Evolutionary conservation across 2,113 vertebrate species (phyloP), one percentile per base, ranked within the genome.

Genomic region (Thermophis baileyi): DNA sequence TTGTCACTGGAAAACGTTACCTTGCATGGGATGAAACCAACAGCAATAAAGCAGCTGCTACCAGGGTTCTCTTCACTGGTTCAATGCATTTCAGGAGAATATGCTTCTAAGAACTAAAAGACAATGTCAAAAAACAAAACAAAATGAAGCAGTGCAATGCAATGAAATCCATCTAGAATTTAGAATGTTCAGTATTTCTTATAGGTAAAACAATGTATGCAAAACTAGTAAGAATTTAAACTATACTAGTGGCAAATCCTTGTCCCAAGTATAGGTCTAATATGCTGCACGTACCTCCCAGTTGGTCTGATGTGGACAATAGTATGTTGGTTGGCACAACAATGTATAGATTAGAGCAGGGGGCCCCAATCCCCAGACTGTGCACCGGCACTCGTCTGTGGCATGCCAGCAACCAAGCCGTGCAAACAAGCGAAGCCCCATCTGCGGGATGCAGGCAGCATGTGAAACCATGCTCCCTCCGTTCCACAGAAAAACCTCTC

Each of bases 341-440:
- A 69, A 69, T 16, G n/a, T 16, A 69, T 35, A 69, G 12, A 16
- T 69, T 60, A 27, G 3, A 27, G 25, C 9, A 27, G 57, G 9
- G 8, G 2, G 2, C 0, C 0, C 2, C 55, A 57, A 57, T 8
- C 4, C 24, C 24, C 55, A 25, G 55, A 57, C 24, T 1, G 1
- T 60, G 25, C 25, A 60, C 25, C 3, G 0, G 57, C 25, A 60
- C 3, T 27, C 3, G 3, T 60, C 25, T 60, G 25, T 9, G 3
- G 57, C 25, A 27, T 60, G 57, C 57, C 57, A 60, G 25, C 57
- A 60, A 60, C 3, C 57, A 3, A 60, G 25, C 25, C 3, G 1
- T 27, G 57, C 57, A 60, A 60, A 60, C 25, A 60, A 60, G 57
- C 3, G 0, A 60, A 60, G 57, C 9, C 9, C 9, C 57, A 60